Evolutionary conservation across 2,888 invertebrate species (phyloP), one percentile per base, ranked within the genome.

Genomic region (Polydrusus cervinus): DNA sequence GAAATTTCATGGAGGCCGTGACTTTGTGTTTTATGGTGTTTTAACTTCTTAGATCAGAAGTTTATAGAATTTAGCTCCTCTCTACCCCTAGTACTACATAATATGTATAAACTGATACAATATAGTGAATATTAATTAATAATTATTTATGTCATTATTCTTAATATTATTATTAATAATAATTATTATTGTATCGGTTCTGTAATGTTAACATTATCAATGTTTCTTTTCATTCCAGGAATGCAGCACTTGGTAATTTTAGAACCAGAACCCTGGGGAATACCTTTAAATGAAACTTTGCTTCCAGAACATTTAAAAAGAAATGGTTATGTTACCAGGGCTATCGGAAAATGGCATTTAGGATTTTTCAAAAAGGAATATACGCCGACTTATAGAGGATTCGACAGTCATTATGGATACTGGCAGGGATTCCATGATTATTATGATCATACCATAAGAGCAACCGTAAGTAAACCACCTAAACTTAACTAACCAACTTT

Each of bases 281-380:
- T 97, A 10, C 92, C 93, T 0, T 83, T 92, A 3, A 87, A 86
- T 65, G 89, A 90, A 83, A 90, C 89, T 79, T 80, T 91, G 73
- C 80, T 91, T 75, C 91, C 91, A 0, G 87, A 92, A 86, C 91
- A 93, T 86, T 87, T 96, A 65, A 89, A 89, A 82, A 88, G 88
- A 30, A 86, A 89, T 69, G 95, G 95, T 9, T 96, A 95, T 85
- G 86, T 87, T 20, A 94, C 94, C 0, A 93, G 94, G 84, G 91
- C 94, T 45, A 90, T 96, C 13, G 96, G 96, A 13, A 96, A 96
- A 88, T 95, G 95, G 95, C 94, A 95, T 85, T 90, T 97, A 74
- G 97, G 97, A 1, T 95, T 93, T 88, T 93, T 91, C 78, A 89
- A 89, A 69, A 89, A 89, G 67, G 92, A 92, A 80, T 95, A 91